Percentiles rank a stretch among this genome's conserved stretches.
Conservation (phyloP, 2,888 invertebrate genomes). For the Hypomecis punctinalis region DNA sequence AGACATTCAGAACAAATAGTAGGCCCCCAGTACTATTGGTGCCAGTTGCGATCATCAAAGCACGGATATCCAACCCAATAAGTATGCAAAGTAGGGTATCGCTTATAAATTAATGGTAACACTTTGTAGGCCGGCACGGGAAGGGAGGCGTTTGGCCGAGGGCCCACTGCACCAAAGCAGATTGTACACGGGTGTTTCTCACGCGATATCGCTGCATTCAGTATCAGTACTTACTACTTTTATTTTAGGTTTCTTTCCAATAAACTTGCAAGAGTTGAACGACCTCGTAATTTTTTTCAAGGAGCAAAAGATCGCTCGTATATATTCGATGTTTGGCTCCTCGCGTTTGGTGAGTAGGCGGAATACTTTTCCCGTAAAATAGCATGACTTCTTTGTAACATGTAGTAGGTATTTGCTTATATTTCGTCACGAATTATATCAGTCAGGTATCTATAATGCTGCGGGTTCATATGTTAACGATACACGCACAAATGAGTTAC, state of each 20-base stretch:
- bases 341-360: background rate
- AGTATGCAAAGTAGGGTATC: constrained; percentile 31
- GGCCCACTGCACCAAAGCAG: constrained; percentile 63
- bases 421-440: constrained; percentile 22
- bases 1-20: constrained; percentile 22
- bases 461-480: constrained; percentile 11
- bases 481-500: constrained; percentile 2
- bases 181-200: constrained; percentile 51
- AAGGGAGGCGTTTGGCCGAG: constrained; percentile 55
- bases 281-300: constrained; percentile 1
- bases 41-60: constrained; percentile 61
- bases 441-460: constrained; percentile 13
- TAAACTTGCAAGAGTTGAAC: constrained; percentile 7
- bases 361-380: background rate
- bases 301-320: background rate
- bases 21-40: constrained; percentile 60
- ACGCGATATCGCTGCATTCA: constrained; percentile 67
- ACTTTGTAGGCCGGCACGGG: constrained; percentile 68
- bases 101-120: constrained; percentile 71
- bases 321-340: background rate
- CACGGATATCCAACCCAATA: constrained; percentile 43
- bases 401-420: background rate
- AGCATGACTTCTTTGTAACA: constrained; percentile 6
- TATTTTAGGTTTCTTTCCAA: constrained; percentile 11
- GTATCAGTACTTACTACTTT: background rate